phyloP scores from a whole-genome alignment of 1,140 invertebrate genomes.

The Philopotamus ludificatus region DNA sequence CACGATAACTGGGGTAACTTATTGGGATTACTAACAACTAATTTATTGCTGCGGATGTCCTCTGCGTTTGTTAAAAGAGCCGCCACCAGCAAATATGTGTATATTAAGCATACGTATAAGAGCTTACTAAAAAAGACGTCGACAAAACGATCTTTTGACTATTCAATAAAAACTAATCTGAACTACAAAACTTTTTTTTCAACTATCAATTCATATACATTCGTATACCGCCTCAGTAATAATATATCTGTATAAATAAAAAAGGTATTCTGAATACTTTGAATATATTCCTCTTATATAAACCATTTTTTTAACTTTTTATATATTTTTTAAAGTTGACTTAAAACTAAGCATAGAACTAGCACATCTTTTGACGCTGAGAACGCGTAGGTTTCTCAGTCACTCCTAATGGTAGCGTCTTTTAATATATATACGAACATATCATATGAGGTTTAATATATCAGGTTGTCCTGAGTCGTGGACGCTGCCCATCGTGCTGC shows the following conservation, averaged over 20 bases:
- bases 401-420: conserved; percentile 5
- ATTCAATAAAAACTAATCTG: background rate
- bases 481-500: background rate
- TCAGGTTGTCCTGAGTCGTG: background rate
- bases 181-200: background rate
- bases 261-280: conserved; percentile 32
- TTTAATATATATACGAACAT: background rate
- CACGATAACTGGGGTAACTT: conserved; percentile 8
- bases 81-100: background rate
- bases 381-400: background rate
- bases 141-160: too few species aligned
- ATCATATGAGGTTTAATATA: background rate
- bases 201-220: conserved; percentile 32
- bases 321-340: conserved; percentile 25
- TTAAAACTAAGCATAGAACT: conserved; percentile 23
- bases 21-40: background rate
- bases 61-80: background rate
- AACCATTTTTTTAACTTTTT: too few species aligned
- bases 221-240: conserved; percentile 23
- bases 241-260: conserved; percentile 34
- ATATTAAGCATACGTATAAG: background rate
- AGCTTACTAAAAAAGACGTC: background rate
- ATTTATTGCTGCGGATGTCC: too few species aligned
- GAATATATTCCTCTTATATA: conserved; percentile 28
- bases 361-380: conserved; percentile 12